A percentile compares a stretch with the other conserved stretches of the same genome.
These are phyloP conservation scores for Chlorospingus flavigularis DNA, from an alignment of 2,797 vertebrate species.

Conservation along the genomic window DNA sequence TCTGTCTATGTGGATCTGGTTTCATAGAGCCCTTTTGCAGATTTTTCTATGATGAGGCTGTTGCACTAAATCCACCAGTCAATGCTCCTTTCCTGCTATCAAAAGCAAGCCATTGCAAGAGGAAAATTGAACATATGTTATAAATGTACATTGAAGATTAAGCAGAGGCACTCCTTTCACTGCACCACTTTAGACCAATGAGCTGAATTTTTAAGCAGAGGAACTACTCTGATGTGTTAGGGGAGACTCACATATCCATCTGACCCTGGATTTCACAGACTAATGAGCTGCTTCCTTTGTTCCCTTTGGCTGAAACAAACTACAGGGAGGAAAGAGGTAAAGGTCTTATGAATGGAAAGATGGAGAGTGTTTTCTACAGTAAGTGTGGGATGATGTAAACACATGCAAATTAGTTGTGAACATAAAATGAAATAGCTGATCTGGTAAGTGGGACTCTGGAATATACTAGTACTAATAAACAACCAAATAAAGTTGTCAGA, in stretches of 20 bases:
- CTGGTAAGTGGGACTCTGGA: not conserved
- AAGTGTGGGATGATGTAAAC: not conserved
- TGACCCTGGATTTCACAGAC: conserved; percentile 1
- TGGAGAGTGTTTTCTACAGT: not conserved
- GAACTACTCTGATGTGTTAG: not conserved
- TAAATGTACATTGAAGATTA: not conserved
- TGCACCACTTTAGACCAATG: not conserved
- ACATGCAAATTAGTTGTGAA: not conserved
- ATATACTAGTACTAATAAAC: not conserved
- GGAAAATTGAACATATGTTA: conserved; percentile 6
- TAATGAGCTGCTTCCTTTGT: not conserved
- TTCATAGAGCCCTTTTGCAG: not conserved
- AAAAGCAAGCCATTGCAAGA: not conserved
- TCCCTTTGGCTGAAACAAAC: not conserved
- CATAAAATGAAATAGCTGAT: not conserved
- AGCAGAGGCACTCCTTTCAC: not conserved
- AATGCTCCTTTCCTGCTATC: not conserved
- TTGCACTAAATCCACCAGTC: not conserved
- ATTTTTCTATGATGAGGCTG: not conserved
- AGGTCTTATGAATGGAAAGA: not conserved
- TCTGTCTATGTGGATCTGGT: not conserved
- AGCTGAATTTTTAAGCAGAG: not conserved
- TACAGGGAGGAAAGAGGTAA: not conserved
- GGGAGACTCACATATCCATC: not conserved
- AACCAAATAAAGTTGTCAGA: not conserved